These are phyloP conservation scores for Perca flavescens DNA, from an alignment of 2,113 vertebrate genomes.

Conservation along the genomic window DNA sequence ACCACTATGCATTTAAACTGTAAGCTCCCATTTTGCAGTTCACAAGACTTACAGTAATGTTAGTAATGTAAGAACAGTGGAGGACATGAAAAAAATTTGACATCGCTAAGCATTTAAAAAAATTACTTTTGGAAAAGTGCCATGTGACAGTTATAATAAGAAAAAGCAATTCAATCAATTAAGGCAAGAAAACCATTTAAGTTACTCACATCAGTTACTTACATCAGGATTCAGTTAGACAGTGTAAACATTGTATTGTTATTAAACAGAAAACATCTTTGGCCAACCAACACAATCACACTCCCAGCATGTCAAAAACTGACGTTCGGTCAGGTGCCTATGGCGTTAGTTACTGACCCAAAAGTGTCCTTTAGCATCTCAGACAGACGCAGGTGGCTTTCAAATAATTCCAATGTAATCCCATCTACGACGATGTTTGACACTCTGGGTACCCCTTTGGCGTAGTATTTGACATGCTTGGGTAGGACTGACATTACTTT, in stretches of 20 bases:
- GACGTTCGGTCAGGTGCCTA: too few relatives aligned
- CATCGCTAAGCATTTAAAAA: conserved; percentile 26
- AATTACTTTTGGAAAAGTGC: conserved; percentile 5
- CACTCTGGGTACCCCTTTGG: too few relatives aligned
- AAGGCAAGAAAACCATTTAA: conserved; percentile 3
- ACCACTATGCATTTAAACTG: neutral
- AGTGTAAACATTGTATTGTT: conserved; percentile 1
- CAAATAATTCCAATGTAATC: too few relatives aligned
- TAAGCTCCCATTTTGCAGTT: neutral
- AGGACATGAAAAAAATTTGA: neutral
- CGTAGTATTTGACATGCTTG: too few relatives aligned
- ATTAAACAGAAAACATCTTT: conserved; percentile 2
- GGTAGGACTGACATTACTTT: too few relatives aligned
- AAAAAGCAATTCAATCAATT: conserved; percentile 40
- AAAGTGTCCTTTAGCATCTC: too few relatives aligned
- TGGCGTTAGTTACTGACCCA: too few relatives aligned
- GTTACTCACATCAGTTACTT: conserved; percentile 12
- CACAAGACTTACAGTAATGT: conserved; percentile 10
- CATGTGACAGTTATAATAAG: neutral
- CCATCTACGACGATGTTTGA: too few relatives aligned
- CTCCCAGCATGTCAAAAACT: too few relatives aligned
- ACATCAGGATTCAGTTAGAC: neutral
- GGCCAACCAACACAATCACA: neutral
- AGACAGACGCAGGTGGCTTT: too few relatives aligned
- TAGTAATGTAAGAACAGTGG: neutral